These are phyloP conservation scores for Polyommatus iphigenia DNA, from an alignment of 2,888 invertebrate species.

Conservation along the genomic window DNA sequence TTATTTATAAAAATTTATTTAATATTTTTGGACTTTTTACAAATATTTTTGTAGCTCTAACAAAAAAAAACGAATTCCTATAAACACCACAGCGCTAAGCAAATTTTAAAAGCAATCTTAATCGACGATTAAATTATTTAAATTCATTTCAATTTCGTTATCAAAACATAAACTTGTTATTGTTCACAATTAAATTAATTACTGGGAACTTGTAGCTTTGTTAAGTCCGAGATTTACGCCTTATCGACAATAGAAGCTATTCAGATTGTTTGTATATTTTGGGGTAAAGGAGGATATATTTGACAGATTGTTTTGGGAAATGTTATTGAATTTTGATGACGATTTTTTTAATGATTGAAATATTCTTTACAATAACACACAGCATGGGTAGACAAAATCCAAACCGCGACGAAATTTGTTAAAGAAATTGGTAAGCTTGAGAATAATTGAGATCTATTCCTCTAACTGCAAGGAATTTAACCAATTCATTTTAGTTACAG, in stretches of 20 bases:
- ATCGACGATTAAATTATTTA: constrained; percentile 15
- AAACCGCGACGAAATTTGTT: too few relatives aligned
- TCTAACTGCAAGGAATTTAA: too few relatives aligned
- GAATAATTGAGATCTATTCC: too few relatives aligned
- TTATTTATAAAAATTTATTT: too few relatives aligned
- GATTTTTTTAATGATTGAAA: too few relatives aligned
- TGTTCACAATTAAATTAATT: constrained; percentile 1
- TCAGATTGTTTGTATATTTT: background rate
- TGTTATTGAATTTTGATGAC: too few relatives aligned
- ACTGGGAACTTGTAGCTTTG: background rate
- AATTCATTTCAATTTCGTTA: constrained; percentile 39
- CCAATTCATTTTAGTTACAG: background rate
- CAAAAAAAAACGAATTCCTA: background rate
- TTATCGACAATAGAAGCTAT: background rate
- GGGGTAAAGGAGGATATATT: background rate
- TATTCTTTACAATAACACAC: too few relatives aligned
- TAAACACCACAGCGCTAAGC: background rate
- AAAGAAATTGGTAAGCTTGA: too few relatives aligned
- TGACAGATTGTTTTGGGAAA: background rate
- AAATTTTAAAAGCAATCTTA: background rate
- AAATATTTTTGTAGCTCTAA: too few relatives aligned
- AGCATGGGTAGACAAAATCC: too few relatives aligned
- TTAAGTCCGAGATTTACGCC: background rate
- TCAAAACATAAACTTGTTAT: constrained; percentile 37
- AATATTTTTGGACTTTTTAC: too few relatives aligned